Evolutionary conservation across 1,140 invertebrate genomes (phyloP).

Genomic region (Neuroterus valhalla): DNA sequence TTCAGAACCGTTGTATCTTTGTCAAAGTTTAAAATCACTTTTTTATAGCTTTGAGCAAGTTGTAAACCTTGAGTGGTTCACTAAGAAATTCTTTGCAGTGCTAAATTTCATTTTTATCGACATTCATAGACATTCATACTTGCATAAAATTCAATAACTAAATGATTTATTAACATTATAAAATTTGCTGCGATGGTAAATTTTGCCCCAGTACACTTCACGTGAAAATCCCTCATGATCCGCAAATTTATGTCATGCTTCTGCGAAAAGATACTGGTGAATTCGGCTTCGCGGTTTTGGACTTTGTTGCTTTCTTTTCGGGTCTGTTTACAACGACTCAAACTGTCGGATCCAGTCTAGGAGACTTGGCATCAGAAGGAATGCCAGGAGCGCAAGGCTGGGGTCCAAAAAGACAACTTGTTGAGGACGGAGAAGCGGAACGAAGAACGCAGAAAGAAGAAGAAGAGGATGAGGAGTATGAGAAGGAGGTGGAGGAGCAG

Average conservation of each 20-base stretch:
- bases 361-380: slow-evolving; percentile 46
- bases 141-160: too few species aligned
- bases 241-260: slow-evolving; percentile 58
- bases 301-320: slow-evolving; percentile 37
- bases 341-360: slow-evolving; percentile 54
- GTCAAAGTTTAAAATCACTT: too few species aligned
- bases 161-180: too few species aligned
- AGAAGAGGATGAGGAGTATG: neutral
- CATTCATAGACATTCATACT: too few species aligned
- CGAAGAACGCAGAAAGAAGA: slow-evolving; percentile 27
- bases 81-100: too few species aligned
- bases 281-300: slow-evolving; percentile 43
- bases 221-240: slow-evolving; percentile 41
- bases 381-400: slow-evolving; percentile 38
- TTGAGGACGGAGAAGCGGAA: slow-evolving; percentile 45
- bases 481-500: neutral
- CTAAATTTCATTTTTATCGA: too few species aligned
- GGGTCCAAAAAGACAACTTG: slow-evolving; percentile 42
- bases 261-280: slow-evolving; percentile 51
- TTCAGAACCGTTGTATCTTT: too few species aligned
- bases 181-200: too few species aligned
- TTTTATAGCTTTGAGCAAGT: too few species aligned
- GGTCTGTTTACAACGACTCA: slow-evolving; percentile 54
- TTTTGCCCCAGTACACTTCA: too few species aligned
- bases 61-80: too few species aligned